These are phyloP conservation scores for Brotula barbata DNA, from an alignment of 2,797 vertebrate genomes.

Conservation along the genomic window DNA sequence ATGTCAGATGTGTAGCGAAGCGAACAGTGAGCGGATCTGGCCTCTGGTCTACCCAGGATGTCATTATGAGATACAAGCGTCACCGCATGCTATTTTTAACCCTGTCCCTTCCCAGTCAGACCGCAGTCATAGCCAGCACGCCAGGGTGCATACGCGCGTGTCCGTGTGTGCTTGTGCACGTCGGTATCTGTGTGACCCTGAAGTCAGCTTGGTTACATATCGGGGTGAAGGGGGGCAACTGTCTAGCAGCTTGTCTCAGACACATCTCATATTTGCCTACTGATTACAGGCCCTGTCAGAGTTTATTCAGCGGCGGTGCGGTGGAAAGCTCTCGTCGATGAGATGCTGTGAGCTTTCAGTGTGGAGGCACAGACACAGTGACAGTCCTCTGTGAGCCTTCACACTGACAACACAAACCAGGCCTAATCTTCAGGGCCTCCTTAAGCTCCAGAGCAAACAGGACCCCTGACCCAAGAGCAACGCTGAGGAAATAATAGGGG, in stretches of 20 bases:
- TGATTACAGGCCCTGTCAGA: slow-evolving; percentile 69
- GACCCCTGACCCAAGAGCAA: slow-evolving; percentile 48
- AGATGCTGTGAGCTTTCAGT: slow-evolving; percentile 9
- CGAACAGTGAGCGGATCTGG: slow-evolving; percentile 41
- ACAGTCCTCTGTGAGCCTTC: slow-evolving; percentile 38
- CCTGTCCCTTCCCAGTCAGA: slow-evolving; percentile 50
- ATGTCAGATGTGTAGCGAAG: slow-evolving; percentile 59
- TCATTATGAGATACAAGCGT: slow-evolving; percentile 71
- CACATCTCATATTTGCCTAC: slow-evolving; percentile 50
- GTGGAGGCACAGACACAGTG: slow-evolving; percentile 15
- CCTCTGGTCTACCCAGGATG: slow-evolving; percentile 63
- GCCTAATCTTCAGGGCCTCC: slow-evolving; percentile 34
- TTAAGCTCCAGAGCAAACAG: slow-evolving; percentile 44
- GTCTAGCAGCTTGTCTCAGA: slow-evolving; percentile 57
- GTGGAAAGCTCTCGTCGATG: slow-evolving; percentile 21
- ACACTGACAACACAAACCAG: slow-evolving; percentile 43
- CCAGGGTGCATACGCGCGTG: slow-evolving; percentile 8
- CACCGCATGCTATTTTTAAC: slow-evolving; percentile 73
- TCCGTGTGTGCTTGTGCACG: slow-evolving; percentile 22
- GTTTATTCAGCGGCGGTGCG: slow-evolving; percentile 28
- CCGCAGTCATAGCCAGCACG: slow-evolving; percentile 53
- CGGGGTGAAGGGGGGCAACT: slow-evolving; percentile 14
- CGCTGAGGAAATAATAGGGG: slow-evolving; percentile 36
- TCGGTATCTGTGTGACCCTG: slow-evolving; percentile 38
- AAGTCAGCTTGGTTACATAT: slow-evolving; percentile 43